These are phyloP conservation scores for Ectropis grisescens DNA, from an alignment of 1,140 invertebrate species.

Conservation along the genomic window DNA sequence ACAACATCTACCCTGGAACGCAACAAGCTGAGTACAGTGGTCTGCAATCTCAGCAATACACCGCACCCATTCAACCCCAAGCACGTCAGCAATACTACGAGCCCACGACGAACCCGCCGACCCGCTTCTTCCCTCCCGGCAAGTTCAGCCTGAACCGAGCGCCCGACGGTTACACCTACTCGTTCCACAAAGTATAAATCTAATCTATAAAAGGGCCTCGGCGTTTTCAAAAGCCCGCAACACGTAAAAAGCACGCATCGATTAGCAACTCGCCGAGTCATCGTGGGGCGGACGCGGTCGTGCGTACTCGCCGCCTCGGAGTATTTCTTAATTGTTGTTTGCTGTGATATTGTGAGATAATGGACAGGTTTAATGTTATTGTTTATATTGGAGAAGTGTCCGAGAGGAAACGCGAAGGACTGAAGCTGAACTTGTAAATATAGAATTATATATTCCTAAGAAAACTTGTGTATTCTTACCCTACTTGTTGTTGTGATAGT, in stretches of 20 bases:
- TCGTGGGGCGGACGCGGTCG: slow-evolving; percentile 24
- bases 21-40: slow-evolving; percentile 58
- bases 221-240: slow-evolving; percentile 37
- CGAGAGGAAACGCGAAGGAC: slow-evolving; percentile 25
- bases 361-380: slow-evolving; percentile 47
- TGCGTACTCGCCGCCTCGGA: slow-evolving; percentile 34
- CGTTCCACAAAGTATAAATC: slow-evolving; percentile 76
- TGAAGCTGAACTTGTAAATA: slow-evolving; percentile 59
- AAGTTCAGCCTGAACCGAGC: slow-evolving; percentile 86
- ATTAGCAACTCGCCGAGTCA: slow-evolving; percentile 52
- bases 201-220: slow-evolving; percentile 28
- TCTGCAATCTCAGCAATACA: slow-evolving; percentile 53
- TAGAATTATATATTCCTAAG: slow-evolving; percentile 21
- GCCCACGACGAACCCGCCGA: slow-evolving; percentile 76
- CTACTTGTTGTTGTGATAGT: slow-evolving; percentile 1
- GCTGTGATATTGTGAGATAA: slow-evolving; percentile 66
- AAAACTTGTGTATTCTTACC: neutral
- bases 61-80: slow-evolving; percentile 34
- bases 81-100: slow-evolving; percentile 62
- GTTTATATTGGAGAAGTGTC: slow-evolving; percentile 32
- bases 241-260: slow-evolving; percentile 40
- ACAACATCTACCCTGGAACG: slow-evolving; percentile 56
- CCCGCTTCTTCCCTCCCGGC: slow-evolving; percentile 84
- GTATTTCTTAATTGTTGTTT: slow-evolving; percentile 61
- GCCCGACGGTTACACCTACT: slow-evolving; percentile 87